Conservation (phyloP, 2,113 vertebrate species). For the Ailurus styani region DNA sequence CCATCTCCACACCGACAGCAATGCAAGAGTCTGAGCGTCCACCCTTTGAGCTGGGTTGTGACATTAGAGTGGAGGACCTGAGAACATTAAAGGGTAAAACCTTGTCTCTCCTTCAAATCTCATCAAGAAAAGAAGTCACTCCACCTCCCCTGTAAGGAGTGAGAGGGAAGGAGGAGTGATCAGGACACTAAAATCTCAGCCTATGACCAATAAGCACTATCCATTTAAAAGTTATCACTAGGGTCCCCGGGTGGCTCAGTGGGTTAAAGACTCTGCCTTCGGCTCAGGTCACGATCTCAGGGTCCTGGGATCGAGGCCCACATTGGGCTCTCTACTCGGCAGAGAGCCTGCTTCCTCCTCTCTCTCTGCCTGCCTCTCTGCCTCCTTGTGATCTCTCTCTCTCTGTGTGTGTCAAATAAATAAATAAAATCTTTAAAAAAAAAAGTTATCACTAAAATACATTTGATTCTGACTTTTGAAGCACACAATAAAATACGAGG, state of each 20-base stretch:
- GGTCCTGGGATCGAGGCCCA: too few relatives aligned
- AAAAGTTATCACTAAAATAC: background rate
- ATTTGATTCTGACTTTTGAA: background rate
- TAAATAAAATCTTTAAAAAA: too few relatives aligned
- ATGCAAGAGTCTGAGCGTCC: accelerated
- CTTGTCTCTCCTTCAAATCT: background rate
- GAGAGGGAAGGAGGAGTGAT: background rate
- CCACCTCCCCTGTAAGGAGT: background rate
- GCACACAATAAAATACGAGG: background rate
- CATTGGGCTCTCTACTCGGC: too few relatives aligned
- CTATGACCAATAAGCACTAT: background rate
- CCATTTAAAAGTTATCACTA: background rate
- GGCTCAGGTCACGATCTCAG: too few relatives aligned
- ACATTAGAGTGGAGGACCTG: accelerated
- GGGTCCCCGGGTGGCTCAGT: too few relatives aligned
- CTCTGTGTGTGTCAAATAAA: too few relatives aligned
- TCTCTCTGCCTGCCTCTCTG: too few relatives aligned
- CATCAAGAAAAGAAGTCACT: background rate
- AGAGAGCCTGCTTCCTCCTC: too few relatives aligned
- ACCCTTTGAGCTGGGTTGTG: too few relatives aligned
- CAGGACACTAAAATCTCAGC: background rate
- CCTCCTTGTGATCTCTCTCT: too few relatives aligned
- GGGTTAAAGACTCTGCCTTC: too few relatives aligned
- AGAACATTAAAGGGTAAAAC: background rate
- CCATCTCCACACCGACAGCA: accelerated